A percentile compares a stretch with the other conserved stretches of the same genome.
phyloP scores from a whole-genome alignment of 2,113 vertebrate species.

The Bothrops jararaca region DNA sequence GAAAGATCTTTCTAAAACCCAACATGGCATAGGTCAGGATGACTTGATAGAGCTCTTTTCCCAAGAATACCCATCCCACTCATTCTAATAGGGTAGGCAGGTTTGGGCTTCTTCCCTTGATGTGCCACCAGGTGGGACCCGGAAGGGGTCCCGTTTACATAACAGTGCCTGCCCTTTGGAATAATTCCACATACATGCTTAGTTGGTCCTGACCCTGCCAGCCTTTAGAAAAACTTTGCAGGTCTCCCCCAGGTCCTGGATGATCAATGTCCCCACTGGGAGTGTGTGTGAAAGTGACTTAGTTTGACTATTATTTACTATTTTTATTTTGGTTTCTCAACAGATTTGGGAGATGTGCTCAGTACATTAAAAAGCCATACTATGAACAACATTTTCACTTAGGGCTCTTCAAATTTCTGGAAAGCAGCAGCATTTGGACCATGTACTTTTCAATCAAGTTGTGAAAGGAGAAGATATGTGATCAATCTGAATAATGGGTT shows the following conservation, averaged over 20 bases:
- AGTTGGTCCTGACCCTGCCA: background rate
- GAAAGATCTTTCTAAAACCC: background rate
- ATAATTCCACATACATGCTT: background rate
- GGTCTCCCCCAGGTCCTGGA: background rate
- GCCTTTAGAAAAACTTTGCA: background rate
- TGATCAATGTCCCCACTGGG: background rate
- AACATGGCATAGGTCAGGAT: background rate
- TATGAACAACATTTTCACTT: background rate
- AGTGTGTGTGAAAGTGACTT: background rate
- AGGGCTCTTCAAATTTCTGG: background rate
- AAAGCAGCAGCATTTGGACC: background rate
- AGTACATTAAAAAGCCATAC: background rate
- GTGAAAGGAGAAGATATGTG: background rate
- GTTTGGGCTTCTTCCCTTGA: background rate
- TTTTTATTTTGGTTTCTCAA: no score
- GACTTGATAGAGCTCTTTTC: background rate
- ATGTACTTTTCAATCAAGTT: background rate
- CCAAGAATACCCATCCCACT: background rate
- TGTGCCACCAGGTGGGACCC: background rate
- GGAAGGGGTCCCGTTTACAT: background rate
- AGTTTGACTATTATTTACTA: background rate
- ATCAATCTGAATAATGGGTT: background rate
- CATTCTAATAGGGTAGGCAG: background rate
- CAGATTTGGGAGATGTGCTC: background rate
- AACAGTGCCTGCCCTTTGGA: background rate